phyloP scores from a whole-genome alignment of 2,888 invertebrate genomes.

The Lypha dubia region DNA sequence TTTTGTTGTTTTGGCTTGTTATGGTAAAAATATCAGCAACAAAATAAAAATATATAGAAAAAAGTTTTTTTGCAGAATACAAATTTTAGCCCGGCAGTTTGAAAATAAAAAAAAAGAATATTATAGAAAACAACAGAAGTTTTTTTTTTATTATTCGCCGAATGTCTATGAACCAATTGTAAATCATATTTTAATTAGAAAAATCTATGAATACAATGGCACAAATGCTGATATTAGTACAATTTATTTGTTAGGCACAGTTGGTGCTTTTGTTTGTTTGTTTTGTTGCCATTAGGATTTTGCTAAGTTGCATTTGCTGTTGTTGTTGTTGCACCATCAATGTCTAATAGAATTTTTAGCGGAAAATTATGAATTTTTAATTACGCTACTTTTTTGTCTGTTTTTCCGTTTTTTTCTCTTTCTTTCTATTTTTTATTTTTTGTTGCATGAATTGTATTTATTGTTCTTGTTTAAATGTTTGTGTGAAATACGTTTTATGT shows the following conservation, averaged over 20 bases:
- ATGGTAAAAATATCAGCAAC: slow-evolving; percentile 40
- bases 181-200: slow-evolving; percentile 73
- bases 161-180: slow-evolving; percentile 69
- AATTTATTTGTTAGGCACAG: slow-evolving; percentile 42
- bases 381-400: slow-evolving; percentile 40
- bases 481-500: slow-evolving; percentile 29
- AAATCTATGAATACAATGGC: slow-evolving; percentile 71
- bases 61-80: slow-evolving; percentile 34
- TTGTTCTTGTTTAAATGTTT: slow-evolving; percentile 51
- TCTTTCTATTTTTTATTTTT: background rate
- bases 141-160: slow-evolving; percentile 51
- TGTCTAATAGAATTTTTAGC: slow-evolving; percentile 66
- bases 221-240: slow-evolving; percentile 65
- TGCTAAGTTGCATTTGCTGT: slow-evolving; percentile 13
- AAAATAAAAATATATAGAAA: slow-evolving; percentile 16
- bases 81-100: slow-evolving; percentile 55
- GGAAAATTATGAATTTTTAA: slow-evolving; percentile 72
- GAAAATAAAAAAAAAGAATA: background rate
- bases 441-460: slow-evolving; percentile 53
- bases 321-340: slow-evolving; percentile 22
- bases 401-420: background rate
- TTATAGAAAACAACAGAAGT: slow-evolving; percentile 48
- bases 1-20: slow-evolving; percentile 66
- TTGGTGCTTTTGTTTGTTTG: slow-evolving; percentile 47
- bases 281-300: slow-evolving; percentile 56